Percentiles rank a stretch among this genome's conserved stretches.
Conservation (phyloP, 2,888 invertebrate species). For the Parnassius mnemosyne region DNA sequence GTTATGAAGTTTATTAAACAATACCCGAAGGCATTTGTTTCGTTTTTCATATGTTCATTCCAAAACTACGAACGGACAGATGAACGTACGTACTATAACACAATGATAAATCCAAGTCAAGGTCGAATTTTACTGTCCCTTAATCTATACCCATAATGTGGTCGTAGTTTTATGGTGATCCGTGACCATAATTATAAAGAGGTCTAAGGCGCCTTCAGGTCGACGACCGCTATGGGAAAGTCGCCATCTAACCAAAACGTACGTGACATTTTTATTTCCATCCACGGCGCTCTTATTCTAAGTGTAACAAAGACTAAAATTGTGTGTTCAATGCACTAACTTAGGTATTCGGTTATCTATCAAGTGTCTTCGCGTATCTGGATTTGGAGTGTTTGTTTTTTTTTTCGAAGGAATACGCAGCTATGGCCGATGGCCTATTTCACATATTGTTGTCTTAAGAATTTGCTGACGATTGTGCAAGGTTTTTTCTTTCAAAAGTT, state of each 20-base stretch:
- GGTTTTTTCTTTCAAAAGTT: not conserved
- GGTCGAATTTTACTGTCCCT: constrained; percentile 56
- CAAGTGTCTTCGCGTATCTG: constrained; percentile 31
- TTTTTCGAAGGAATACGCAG: constrained; percentile 22
- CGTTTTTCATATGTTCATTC: too few species aligned
- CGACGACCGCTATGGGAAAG: constrained; percentile 52
- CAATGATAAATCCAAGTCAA: constrained; percentile 36
- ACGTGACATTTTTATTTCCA: constrained; percentile 6
- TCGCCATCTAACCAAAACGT: constrained; percentile 21
- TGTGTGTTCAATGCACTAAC: not conserved
- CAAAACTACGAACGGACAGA: not conserved
- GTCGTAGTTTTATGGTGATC: constrained; percentile 39
- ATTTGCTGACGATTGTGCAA: constrained; percentile 6
- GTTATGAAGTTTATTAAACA: too few species aligned
- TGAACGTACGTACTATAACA: not conserved
- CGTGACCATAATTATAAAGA: constrained; percentile 45
- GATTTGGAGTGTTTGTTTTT: constrained; percentile 30
- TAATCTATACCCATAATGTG: constrained; percentile 55
- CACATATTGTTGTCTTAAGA: constrained; percentile 19
- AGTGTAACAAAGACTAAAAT: constrained; percentile 10
- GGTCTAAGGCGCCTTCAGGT: constrained; percentile 45
- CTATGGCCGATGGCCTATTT: constrained; percentile 28
- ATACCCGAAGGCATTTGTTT: not conserved
- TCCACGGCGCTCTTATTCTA: constrained; percentile 11
- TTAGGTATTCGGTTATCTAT: constrained; percentile 27